Conservation (phyloP, 2,888 invertebrate genomes). For the Platycheirus rosarum region DNA sequence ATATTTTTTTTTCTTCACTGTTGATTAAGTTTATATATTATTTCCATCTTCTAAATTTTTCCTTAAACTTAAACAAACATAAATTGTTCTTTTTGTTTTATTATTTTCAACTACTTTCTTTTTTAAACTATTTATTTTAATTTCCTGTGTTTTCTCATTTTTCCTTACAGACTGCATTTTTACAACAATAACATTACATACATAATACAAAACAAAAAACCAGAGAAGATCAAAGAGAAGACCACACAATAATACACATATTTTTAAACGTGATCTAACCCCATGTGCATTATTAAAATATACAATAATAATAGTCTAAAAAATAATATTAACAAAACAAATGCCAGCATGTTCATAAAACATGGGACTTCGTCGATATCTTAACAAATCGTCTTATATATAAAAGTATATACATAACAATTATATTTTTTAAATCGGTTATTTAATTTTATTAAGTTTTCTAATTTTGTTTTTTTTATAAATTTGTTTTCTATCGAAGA, state of each 20-base stretch:
- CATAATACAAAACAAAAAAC: conserved; percentile 11
- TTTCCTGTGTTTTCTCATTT: conserved; percentile 74
- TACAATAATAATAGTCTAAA: conserved; percentile 54
- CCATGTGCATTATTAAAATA: conserved; percentile 64
- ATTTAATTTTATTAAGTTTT: conserved; percentile 42
- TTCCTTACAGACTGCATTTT: conserved; percentile 74
- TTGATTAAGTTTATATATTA: no score
- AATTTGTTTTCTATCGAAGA: conserved; percentile 33
- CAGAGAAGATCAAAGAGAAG: no score
- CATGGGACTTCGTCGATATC: conserved; percentile 65
- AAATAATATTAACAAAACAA: conserved; percentile 23
- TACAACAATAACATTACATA: conserved; percentile 65
- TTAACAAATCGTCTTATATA: conserved; percentile 63
- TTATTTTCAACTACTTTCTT: conserved; percentile 17
- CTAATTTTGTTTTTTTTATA: conserved; percentile 29
- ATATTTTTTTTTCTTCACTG: no score
- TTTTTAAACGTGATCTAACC: conserved; percentile 33
- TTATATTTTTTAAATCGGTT: conserved; percentile 28
- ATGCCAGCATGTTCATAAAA: conserved; percentile 66
- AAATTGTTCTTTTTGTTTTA: conserved; percentile 13
- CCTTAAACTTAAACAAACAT: no score
- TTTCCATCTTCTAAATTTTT: conserved; percentile 50
- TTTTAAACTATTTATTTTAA: conserved; percentile 56
- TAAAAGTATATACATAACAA: conserved; percentile 56
- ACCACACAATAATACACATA: conserved; percentile 10